Evolutionary conservation across 2,113 vertebrate species (phyloP), one percentile per base, ranked within the genome.

Genomic region (Amblyornis subalaris): DNA sequence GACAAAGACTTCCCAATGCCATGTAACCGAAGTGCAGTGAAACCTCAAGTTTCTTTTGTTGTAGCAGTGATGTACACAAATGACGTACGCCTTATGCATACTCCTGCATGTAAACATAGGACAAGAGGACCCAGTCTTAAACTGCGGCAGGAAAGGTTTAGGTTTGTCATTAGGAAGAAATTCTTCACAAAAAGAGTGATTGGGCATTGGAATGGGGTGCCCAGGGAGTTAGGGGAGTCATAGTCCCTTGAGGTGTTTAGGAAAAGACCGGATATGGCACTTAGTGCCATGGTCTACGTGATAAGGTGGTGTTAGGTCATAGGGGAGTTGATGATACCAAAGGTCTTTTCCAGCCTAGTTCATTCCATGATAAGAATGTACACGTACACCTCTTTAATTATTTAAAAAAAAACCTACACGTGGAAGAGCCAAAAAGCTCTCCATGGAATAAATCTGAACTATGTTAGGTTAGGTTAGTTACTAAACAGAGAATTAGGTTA

Each of bases 61-160:
- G 23, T 12, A 73, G 28, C 21, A 51, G 1, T 14, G 42, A 36
- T 4, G 19, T 22, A 58, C 16, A 48, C 18, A 57, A 48, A 64
- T 12, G 12, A 33, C n/a, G 22, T 44, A 69, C 22, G 38, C 6
- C 12, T 38, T 51, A 78, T 0, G 0, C n/a, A 22, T 15, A 47
- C 5, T 23, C 45, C 61, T 62, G 25, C 40, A 36, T 2, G 7
- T 24, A 72, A 80, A 65, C 19, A 16, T 2, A 28, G 0, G 0
- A 24, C 21, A 40, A 64, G 23, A 64, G n/a, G n/a, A 84, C 40
- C 25, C 16, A 26, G 36, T 1, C 26, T 5, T 26, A 44, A 67
- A 26, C 31, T 58, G 45, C 0, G 0, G 11, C 31, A 51, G 14
- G 33, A 14, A 51, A 38, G 50, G 18, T 60, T 67, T 60, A 60